Base-by-base conservation (phyloP, 2,888 invertebrate species). In the Bombylius major region DNA sequence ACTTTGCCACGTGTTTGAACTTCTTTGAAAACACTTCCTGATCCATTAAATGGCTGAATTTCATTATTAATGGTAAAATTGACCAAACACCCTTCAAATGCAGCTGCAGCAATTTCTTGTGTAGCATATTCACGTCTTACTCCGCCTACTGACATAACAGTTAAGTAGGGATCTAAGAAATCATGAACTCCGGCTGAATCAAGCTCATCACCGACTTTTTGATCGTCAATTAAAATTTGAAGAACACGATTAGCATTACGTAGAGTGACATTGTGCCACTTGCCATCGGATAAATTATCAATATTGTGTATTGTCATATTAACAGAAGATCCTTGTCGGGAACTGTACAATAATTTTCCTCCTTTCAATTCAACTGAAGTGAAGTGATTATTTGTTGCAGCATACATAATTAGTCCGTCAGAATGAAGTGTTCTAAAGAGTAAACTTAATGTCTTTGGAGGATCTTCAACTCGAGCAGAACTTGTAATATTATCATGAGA, bases 31-130 rank as follows among this genome's bases (percentile, higher is more conserved):
- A 92, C 83, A 62, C 84, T 87, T 56, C 93, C 92, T 5, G 89
- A 86, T 1, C 93, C 93, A 67, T 86, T 88, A 68, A 95, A 85
- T 0, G 95, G 91, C 69, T 95, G 91, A 47, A 91, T 78, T 75
- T 94, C 89, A 65, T 86, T 86, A 68, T 96, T 92, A 31, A 97
- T 81, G 5, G 86, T 85, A 67, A 97, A 89, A 69, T 92, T 91
- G 0, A 88, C 86, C 58, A 97, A 75, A 66, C 96, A 97, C 4
- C 96, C 96, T 73, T 87, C 86, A 68, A 94, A 95, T 63, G 80
- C 85, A 69, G 77, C 76, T 13, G 80, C 79, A 51, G 75, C 72
- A 12, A 71, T 67, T 56, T 78, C 77, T 47, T 78, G 77, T 7
- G 71, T 75, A 56, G 77, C 71, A 64, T 80, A 77, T 63, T 83